phyloP scores from a whole-genome alignment of 2,113 vertebrate species.

The Odocoileus virginianus region DNA sequence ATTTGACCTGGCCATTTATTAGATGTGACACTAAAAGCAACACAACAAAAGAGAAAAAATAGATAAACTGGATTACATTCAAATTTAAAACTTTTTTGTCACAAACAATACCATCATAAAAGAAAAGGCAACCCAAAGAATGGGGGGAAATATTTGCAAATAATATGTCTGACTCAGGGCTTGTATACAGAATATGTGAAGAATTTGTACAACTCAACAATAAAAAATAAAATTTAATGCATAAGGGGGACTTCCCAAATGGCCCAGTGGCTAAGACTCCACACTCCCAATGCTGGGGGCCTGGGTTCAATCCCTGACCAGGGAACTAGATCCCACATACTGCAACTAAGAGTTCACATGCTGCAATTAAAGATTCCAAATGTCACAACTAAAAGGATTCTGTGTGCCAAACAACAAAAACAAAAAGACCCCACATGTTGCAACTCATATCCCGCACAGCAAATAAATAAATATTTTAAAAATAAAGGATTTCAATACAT shows the following conservation, averaged over 20 bases:
- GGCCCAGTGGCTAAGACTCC: neutral
- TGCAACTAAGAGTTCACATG: neutral
- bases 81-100: neutral
- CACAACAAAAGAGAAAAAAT: neutral
- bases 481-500: neutral
- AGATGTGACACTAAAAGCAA: neutral
- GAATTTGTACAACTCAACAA: neutral
- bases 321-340: neutral
- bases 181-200: neutral
- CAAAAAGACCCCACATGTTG: fast-evolving
- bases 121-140: neutral
- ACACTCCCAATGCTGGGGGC: neutral
- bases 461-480: neutral
- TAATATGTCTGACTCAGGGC: neutral
- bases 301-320: neutral
- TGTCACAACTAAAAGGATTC: neutral
- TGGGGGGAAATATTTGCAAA: neutral
- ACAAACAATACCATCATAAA: neutral
- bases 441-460: neutral
- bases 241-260: neutral
- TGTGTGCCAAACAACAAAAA: neutral
- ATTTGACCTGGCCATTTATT: neutral
- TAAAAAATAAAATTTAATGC: neutral
- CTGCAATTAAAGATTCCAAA: neutral
- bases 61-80: neutral